Conservation (phyloP, 2,888 invertebrate species). For the Hirtodrosophila confusa region DNA sequence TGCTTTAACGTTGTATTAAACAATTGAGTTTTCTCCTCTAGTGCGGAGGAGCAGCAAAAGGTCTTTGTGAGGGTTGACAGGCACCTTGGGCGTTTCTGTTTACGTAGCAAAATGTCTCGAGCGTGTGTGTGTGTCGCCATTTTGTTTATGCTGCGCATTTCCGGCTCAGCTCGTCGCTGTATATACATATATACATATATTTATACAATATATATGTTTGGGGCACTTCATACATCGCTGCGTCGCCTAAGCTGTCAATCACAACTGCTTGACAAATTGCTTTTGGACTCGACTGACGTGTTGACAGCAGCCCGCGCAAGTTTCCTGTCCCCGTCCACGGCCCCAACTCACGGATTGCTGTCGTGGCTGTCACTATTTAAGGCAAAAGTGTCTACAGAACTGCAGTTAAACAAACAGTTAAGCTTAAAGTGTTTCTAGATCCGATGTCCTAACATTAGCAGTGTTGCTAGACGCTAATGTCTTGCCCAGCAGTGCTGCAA, state of each 20-base stretch:
- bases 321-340: neutral
- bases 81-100: conserved; percentile 22
- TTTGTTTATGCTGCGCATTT: conserved; percentile 66
- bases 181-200: conserved; percentile 8
- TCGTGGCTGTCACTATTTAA: conserved; percentile 20
- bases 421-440: conserved; percentile 23
- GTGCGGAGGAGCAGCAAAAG: neutral
- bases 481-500: conserved; percentile 24
- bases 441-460: conserved; percentile 18
- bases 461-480: conserved; percentile 10
- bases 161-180: conserved; percentile 29
- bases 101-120: conserved; percentile 10
- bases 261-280: conserved; percentile 78
- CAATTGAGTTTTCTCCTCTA: conserved; percentile 35
- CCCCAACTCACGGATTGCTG: neutral
- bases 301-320: conserved; percentile 46
- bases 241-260: conserved; percentile 72
- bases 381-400: conserved; percentile 30
- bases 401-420: conserved; percentile 40
- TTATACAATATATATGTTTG: conserved; percentile 13
- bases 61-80: conserved; percentile 24
- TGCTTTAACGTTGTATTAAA: conserved; percentile 23
- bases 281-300: conserved; percentile 72
- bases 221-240: conserved; percentile 44
- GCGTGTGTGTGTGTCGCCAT: conserved; percentile 46